Conservation (phyloP, 2,888 invertebrate species). For the Drosophila trichaetosa region DNA sequence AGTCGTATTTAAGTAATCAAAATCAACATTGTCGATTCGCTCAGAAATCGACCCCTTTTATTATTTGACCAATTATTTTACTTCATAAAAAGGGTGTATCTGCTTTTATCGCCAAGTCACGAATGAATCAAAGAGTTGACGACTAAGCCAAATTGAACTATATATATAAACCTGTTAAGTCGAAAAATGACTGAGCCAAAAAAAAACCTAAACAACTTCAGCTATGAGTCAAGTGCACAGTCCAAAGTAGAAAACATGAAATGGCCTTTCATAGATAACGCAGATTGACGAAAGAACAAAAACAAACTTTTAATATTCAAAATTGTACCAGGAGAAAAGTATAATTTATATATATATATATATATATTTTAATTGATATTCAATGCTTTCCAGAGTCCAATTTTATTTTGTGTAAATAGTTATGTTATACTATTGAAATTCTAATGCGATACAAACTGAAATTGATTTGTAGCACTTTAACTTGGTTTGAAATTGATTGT, state of each 20-base stretch:
- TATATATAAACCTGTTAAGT: neutral
- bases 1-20: neutral
- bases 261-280: neutral
- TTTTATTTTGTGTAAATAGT: neutral
- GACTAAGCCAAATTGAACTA: neutral
- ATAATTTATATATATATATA: too few relatives aligned
- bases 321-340: neutral
- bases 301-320: neutral
- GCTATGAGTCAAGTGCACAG: constrained; percentile 16
- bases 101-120: neutral
- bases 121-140: neutral
- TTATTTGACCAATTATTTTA: neutral
- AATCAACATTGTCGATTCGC: neutral
- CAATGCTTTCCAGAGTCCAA: neutral
- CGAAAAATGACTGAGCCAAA: neutral
- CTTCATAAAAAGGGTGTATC: neutral
- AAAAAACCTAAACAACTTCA: neutral
- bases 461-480: neutral
- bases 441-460: neutral
- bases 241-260: neutral
- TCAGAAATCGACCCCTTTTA: neutral
- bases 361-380: neutral
- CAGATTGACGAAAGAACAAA: neutral
- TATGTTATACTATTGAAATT: neutral
- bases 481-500: constrained; percentile 12